Percentiles rank a stretch among this genome's conserved stretches.
phyloP scores from a whole-genome alignment of 2,888 invertebrate species.

The Philopedon plagiatum region DNA sequence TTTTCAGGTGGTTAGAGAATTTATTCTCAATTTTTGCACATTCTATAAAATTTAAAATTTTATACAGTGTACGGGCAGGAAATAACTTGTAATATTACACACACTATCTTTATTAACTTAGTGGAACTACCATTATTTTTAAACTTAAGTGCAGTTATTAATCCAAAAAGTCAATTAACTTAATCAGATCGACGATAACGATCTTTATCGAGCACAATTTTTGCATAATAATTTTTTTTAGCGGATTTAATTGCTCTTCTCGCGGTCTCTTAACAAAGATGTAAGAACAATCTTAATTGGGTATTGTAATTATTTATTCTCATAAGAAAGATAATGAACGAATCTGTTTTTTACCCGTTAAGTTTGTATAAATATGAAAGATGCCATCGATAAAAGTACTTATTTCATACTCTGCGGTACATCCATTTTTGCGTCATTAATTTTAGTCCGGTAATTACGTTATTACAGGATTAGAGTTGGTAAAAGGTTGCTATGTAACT shows the following conservation, averaged over 20 bases:
- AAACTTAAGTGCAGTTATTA: constrained; percentile 39
- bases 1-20: too few species aligned
- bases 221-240: constrained; percentile 36
- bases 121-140: constrained; percentile 38
- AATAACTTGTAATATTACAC: not conserved
- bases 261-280: constrained; percentile 25
- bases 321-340: constrained; percentile 1
- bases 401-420: too few species aligned
- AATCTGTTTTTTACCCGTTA: not conserved
- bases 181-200: constrained; percentile 42
- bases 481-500: too few species aligned
- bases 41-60: too few species aligned
- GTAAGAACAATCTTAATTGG: constrained; percentile 22
- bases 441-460: too few species aligned
- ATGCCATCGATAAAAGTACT: not conserved
- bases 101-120: constrained; percentile 34
- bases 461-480: too few species aligned
- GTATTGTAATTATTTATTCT: constrained; percentile 23
- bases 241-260: constrained; percentile 22
- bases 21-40: too few species aligned
- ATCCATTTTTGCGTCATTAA: too few species aligned
- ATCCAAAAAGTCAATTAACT: constrained; percentile 46
- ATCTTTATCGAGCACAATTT: constrained; percentile 33
- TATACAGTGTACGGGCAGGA: too few species aligned
- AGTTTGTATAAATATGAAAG: not conserved